These are phyloP conservation scores for Ammodytes dubius DNA, from an alignment of 2,113 vertebrate genomes.

Conservation along the genomic window DNA sequence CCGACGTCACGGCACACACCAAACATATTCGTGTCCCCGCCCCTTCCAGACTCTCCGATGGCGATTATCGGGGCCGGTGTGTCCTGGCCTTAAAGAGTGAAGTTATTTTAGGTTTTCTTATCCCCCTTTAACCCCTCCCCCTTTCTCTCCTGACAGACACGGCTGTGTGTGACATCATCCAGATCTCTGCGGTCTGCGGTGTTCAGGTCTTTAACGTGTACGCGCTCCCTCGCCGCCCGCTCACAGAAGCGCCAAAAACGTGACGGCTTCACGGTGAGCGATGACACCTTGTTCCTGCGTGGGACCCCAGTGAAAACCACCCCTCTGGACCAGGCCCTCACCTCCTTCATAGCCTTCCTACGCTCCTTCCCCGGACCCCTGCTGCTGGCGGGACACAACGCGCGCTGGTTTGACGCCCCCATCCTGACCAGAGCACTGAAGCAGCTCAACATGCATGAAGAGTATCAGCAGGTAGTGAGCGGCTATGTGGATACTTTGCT, in stretches of 20 bases:
- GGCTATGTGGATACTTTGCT: slow-evolving; percentile 77
- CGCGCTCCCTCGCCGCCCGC: slow-evolving; percentile 54
- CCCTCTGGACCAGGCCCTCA: slow-evolving; percentile 49
- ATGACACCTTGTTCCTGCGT: neutral
- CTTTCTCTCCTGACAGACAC: slow-evolving; percentile 58
- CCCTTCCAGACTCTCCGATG: too few relatives aligned
- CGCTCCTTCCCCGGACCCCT: slow-evolving; percentile 64
- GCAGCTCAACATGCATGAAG: slow-evolving; percentile 31
- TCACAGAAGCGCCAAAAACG: slow-evolving; percentile 35
- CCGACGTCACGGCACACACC: too few relatives aligned
- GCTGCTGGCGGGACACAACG: slow-evolving; percentile 77
- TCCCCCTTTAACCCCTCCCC: neutral
- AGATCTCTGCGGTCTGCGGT: slow-evolving; percentile 75
- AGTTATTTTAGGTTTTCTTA: neutral
- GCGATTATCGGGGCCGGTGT: too few relatives aligned
- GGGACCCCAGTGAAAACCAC: slow-evolving; percentile 11
- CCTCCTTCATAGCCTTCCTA: slow-evolving; percentile 74
- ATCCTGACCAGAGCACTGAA: slow-evolving; percentile 66
- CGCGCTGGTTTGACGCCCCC: slow-evolving; percentile 69
- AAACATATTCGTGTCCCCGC: too few relatives aligned
- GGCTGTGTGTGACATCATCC: slow-evolving; percentile 71
- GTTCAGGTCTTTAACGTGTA: slow-evolving; percentile 65
- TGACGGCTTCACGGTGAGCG: slow-evolving; percentile 64
- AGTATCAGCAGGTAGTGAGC: slow-evolving; percentile 54
- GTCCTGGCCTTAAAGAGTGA: too few relatives aligned